These are phyloP conservation scores for Hypotaenidia philippensis DNA, from an alignment of 2,797 vertebrate genomes.

Conservation along the genomic window DNA sequence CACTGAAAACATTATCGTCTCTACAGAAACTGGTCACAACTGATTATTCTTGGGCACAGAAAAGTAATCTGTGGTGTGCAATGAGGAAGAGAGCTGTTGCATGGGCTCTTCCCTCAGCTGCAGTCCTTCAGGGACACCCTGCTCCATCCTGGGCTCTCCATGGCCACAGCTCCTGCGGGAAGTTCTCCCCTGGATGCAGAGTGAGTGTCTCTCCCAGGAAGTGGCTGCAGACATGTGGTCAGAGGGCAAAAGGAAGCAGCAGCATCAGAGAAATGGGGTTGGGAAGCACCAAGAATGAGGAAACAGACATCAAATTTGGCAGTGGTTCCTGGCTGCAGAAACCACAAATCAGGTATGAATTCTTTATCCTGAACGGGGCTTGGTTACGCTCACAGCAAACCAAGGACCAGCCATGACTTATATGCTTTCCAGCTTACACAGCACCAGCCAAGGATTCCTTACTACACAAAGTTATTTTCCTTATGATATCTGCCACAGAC, in stretches of 20 bases:
- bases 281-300: background rate
- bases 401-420: background rate
- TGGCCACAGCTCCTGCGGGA: no score
- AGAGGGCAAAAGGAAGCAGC: background rate
- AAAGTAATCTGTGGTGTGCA: background rate
- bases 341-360: background rate
- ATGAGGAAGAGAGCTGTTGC: background rate
- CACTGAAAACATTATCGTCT: fast-evolving
- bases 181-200: background rate
- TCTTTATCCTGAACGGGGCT: background rate
- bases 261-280: background rate
- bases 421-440: background rate
- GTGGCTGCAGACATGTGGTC: fast-evolving
- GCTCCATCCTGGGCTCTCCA: no score
- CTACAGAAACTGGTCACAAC: background rate
- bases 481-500: background rate
- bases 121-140: background rate
- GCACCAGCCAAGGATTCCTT: background rate
- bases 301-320: background rate
- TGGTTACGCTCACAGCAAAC: background rate
- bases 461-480: slow-evolving; percentile 45
- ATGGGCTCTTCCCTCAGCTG: background rate
- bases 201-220: background rate
- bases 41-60: background rate
- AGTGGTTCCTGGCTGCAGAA: background rate